Conservation (phyloP, 2,797 vertebrate genomes). For the Cirrhinus mrigala region DNA sequence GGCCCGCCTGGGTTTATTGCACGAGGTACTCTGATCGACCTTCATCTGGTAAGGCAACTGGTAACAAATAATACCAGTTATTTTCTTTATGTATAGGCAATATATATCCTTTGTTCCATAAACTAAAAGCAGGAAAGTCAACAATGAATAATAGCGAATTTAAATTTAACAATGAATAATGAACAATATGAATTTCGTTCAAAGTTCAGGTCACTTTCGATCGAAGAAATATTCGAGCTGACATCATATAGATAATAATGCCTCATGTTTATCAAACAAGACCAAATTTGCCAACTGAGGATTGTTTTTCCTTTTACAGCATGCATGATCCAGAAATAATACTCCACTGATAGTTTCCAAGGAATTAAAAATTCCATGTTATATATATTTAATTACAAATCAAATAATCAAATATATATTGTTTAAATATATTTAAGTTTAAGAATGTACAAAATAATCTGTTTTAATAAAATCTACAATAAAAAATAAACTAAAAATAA, state of each 20-base stretch:
- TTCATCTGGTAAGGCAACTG: conserved; percentile 89
- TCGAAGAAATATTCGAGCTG: not conserved
- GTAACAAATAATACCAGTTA: not conserved
- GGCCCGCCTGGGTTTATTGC: conserved; percentile 96
- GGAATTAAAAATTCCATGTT: not conserved
- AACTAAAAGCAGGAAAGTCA: not conserved
- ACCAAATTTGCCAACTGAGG: not conserved
- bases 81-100: not conserved
- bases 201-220: not conserved
- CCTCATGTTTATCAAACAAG: not conserved
- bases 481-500: too few species aligned
- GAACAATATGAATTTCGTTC: not conserved
- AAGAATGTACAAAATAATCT: not conserved
- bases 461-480: not conserved
- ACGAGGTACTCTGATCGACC: conserved; percentile 93
- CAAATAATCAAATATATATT: not conserved
- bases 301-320: not conserved
- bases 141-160: too few species aligned
- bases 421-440: not conserved
- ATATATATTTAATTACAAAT: not conserved
- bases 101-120: too few species aligned
- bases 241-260: not conserved
- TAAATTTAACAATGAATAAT: too few species aligned
- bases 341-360: not conserved
- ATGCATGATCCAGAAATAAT: not conserved